Evolutionary conservation across 2,888 invertebrate genomes (phyloP).

Genomic region (Catocala sponsa): DNA sequence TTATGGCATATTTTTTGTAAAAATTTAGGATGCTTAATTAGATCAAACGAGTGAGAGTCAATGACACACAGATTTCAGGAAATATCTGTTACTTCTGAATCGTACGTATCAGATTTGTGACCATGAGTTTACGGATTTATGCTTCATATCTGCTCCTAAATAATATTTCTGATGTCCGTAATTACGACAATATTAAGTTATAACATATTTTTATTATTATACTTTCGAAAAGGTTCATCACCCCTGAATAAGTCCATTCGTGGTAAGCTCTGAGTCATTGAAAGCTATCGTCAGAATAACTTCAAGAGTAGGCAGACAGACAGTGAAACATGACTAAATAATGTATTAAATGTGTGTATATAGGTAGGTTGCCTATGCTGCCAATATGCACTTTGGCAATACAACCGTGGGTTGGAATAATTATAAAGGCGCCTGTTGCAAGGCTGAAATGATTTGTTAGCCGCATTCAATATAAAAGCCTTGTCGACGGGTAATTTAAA

Average conservation of each 20-base stretch:
- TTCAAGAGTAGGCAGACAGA: slow-evolving; percentile 20
- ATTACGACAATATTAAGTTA: too few relatives aligned
- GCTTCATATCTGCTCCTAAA: too few relatives aligned
- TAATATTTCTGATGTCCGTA: too few relatives aligned
- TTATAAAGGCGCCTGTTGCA: slow-evolving; percentile 29
- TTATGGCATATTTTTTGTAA: too few relatives aligned
- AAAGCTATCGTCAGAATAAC: slow-evolving; percentile 24
- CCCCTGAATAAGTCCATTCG: slow-evolving; percentile 15
- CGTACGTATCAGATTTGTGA: too few relatives aligned
- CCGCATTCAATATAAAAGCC: slow-evolving; percentile 23
- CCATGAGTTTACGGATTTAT: too few relatives aligned
- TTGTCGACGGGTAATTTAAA: slow-evolving; percentile 18
- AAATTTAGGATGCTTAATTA: too few relatives aligned
- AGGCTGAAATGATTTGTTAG: slow-evolving; percentile 39
- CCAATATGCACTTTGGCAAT: slow-evolving; percentile 32
- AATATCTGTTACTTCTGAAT: too few relatives aligned
- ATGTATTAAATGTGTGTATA: background rate
- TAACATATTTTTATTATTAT: background rate
- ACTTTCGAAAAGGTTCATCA: background rate
- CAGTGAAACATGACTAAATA: slow-evolving; percentile 29
- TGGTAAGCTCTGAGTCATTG: slow-evolving; percentile 39
- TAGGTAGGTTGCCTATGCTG: slow-evolving; percentile 23
- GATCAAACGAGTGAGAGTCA: too few relatives aligned
- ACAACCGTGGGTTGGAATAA: slow-evolving; percentile 29
- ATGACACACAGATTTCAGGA: too few relatives aligned